Evolutionary conservation across 2,113 vertebrate genomes (phyloP), one percentile per base, ranked within the genome.

Genomic region (Elaphurus davidianus): DNA sequence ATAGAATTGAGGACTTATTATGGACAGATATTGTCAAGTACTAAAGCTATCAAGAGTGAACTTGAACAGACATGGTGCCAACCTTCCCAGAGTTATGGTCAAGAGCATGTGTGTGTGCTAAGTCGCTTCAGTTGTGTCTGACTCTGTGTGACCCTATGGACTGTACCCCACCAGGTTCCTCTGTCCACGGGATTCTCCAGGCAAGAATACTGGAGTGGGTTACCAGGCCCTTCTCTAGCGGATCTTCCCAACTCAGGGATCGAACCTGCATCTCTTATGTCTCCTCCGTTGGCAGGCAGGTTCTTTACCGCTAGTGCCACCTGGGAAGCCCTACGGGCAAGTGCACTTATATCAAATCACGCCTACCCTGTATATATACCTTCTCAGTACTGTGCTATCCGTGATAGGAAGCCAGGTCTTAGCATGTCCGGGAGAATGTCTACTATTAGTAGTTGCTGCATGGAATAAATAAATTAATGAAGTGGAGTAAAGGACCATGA

Each of bases 1-100:
- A 45, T 84, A 54, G 95, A 93, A 97, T 50, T 54, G 97, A 96
- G 57, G 40, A 84, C 84, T 93, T 97, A 84, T 19, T 91, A 89
- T 90, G 27, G 93, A 78, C 64, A 85, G 57, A 90, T 85, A 83
- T 40, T 55, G 54, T 92, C 64, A 82, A 76, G 59, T 92, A 62
- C 71, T 82, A 30, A 50, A 71, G n/a, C 30, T 7, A 78, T 81
- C 87, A 90, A 71, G 93, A 90, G 40, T 85, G 87, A 93, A 23
- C 55, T 81, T 81, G 84, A 87, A 67, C 3, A 45, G 84, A 81
- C 36, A 3, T 4, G 54, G 43, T 27, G 54, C n/a, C 52, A 43
- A 3, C 23, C 50, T 40, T 55, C 45, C 13, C 45, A 33, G 83
- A 83, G 52, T 78, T 55, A 30, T 7, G 85, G 85, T 95, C 17